Base-by-base conservation (phyloP, 2,888 invertebrate species). In the Nesidiocoris tenuis region DNA sequence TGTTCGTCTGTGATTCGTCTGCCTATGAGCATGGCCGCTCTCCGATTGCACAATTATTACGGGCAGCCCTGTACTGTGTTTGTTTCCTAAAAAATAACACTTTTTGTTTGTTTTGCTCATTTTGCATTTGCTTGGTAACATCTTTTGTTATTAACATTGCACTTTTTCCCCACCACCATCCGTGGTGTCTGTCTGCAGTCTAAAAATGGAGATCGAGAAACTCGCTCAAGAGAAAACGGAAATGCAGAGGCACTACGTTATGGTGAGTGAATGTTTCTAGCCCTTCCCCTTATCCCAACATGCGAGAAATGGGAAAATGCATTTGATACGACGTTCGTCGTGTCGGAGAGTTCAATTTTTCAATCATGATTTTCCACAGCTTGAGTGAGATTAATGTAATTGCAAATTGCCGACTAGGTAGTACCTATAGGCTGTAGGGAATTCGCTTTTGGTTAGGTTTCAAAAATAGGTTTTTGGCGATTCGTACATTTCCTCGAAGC, bases 241-340 rank as follows among this genome's bases (percentile, higher is more conserved):
- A 86, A 92, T 93, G 90, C 93, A 93, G 85, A 87, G 93, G 84
- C 92, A 93, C 86, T 93, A 93, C 86, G 92, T 93, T 79, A 92
- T 93, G 92, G 92, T 92, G 85, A 89, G 90, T 87, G 39, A 39
- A 39, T 12, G 39, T 39, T 39, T 7, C 3, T 39, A 39, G 39
- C 39, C 39, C 39, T 12, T 39, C 39, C 39, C 39, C 12, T 39
- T 39, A 12, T 39, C 39, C 12, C 39, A 3, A n/a, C n/a, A n/a
- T n/a, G n/a, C n/a, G n/a, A n/a, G n/a, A n/a, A n/a, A n/a, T n/a
- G n/a, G n/a, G n/a, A n/a, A n/a, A n/a, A n/a, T n/a, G n/a, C n/a
- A n/a, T n/a, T n/a, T n/a, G n/a, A n/a, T n/a, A n/a, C n/a, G n/a
- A n/a, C n/a, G n/a, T n/a, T n/a, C n/a, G n/a, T n/a, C n/a, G n/a